Evolutionary conservation across 1,140 invertebrate genomes (phyloP).

Genomic region (Contarinia nasturtii): DNA sequence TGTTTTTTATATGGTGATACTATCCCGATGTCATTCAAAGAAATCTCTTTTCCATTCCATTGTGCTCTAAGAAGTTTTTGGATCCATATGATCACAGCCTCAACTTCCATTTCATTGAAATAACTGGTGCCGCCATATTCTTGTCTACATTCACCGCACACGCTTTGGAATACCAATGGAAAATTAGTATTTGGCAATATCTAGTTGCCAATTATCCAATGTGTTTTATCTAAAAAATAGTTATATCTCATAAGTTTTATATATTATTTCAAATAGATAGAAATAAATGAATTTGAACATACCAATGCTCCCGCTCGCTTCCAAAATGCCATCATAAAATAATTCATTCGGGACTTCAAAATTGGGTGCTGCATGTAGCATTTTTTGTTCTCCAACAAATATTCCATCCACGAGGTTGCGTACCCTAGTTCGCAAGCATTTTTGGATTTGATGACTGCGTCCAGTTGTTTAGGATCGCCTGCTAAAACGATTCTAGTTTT

Average conservation of each 20-base stretch:
- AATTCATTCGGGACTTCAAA: conserved; percentile 38
- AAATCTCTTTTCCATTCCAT: conserved; percentile 23
- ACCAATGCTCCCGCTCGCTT: conserved; percentile 11
- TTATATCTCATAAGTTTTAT: not conserved
- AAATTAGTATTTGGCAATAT: conserved; percentile 26
- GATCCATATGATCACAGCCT: conserved; percentile 32
- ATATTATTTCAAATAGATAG: too few relatives aligned
- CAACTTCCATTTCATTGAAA: conserved; percentile 52
- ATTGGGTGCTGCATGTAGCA: conserved; percentile 29
- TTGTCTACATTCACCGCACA: conserved; percentile 23
- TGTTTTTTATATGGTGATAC: conserved; percentile 67
- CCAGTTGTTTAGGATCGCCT: conserved; percentile 71
- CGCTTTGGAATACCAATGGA: conserved; percentile 44
- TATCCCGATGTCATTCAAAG: conserved; percentile 50
- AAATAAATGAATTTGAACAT: not conserved
- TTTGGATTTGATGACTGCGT: conserved; percentile 44
- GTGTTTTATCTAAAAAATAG: not conserved
- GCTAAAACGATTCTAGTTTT: conserved; percentile 37
- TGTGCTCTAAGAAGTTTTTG: conserved; percentile 17
- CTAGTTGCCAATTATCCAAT: conserved; percentile 9
- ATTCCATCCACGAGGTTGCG: conserved; percentile 34
- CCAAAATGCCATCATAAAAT: conserved; percentile 40
- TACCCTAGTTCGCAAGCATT: conserved; percentile 27
- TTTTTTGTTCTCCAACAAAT: conserved; percentile 32
- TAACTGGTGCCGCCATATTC: not conserved